Evolutionary conservation across 2,113 vertebrate genomes (phyloP).

Genomic region (Amblyopsis rosae): DNA sequence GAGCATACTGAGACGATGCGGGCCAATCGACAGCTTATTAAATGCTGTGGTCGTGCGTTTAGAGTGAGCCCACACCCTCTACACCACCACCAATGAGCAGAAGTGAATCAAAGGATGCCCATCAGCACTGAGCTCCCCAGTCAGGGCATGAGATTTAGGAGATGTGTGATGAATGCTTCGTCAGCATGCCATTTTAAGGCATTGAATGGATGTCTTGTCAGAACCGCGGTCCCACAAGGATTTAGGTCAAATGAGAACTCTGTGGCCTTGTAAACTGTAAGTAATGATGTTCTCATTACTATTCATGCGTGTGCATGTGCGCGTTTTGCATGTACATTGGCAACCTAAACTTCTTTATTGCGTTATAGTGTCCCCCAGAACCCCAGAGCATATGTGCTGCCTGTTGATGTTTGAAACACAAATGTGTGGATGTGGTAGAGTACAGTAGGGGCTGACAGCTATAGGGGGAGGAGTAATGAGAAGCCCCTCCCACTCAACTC

Average conservation of each 20-base stretch:
- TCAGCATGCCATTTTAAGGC: conserved; percentile 53
- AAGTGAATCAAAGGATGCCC: conserved; percentile 70
- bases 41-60: conserved; percentile 3
- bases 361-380: no score
- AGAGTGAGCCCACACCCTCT: background rate
- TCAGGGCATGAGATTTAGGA: conserved; percentile 43
- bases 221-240: conserved; percentile 32
- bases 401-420: background rate
- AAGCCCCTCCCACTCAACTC: no score
- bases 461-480: no score
- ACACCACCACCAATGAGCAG: conserved; percentile 34
- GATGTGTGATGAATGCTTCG: conserved; percentile 39
- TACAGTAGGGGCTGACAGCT: no score
- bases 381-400: background rate
- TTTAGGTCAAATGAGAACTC: conserved; percentile 30
- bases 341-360: no score
- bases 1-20: conserved; percentile 45
- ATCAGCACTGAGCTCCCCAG: conserved; percentile 67
- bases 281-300: conserved; percentile 9
- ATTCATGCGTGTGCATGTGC: background rate
- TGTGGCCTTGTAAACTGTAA: conserved; percentile 33
- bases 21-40: background rate
- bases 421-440: background rate
- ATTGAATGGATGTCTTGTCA: conserved; percentile 46
- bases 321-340: background rate